Percentiles rank a stretch among this genome's conserved stretches.
Evolutionary conservation across 2,113 vertebrate species (phyloP).

Genomic region (Toxostoma redivivum): DNA sequence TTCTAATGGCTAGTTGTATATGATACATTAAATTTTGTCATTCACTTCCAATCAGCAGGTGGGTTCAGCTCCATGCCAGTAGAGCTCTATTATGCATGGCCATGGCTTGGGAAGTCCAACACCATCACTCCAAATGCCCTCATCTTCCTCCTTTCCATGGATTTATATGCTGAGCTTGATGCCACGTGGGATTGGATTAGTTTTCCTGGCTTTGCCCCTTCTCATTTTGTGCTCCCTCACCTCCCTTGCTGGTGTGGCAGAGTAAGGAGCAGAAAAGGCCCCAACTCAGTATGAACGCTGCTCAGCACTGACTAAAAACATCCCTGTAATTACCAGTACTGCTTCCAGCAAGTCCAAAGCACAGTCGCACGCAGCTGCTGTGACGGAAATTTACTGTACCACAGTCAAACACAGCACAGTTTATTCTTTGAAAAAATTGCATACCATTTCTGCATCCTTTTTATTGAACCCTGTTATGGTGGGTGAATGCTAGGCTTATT

Average conservation of each 20-base stretch:
- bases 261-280: not conserved
- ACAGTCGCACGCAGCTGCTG: not conserved
- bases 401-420: not conserved
- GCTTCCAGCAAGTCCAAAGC: not conserved
- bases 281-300: rapidly evolving
- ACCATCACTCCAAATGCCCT: not conserved
- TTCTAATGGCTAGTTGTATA: not conserved
- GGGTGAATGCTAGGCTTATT: not conserved
- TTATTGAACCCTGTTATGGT: rapidly evolving
- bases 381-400: not conserved
- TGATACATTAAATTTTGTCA: not conserved
- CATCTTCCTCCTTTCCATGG: rapidly evolving
- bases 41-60: not conserved
- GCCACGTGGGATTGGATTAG: not conserved
- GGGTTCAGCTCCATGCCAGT: not conserved
- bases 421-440: not conserved
- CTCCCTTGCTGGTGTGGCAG: not conserved
- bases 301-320: not conserved
- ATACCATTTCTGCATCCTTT: rapidly evolving
- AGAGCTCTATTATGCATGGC: rapidly evolving
- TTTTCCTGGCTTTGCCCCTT: not conserved
- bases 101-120: not conserved
- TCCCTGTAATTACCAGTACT: rapidly evolving
- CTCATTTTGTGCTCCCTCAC: rapidly evolving
- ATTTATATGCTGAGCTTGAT: not conserved